phyloP scores from a whole-genome alignment of 1,140 invertebrate genomes.

The Pseudomyrmex flavicornis region DNA sequence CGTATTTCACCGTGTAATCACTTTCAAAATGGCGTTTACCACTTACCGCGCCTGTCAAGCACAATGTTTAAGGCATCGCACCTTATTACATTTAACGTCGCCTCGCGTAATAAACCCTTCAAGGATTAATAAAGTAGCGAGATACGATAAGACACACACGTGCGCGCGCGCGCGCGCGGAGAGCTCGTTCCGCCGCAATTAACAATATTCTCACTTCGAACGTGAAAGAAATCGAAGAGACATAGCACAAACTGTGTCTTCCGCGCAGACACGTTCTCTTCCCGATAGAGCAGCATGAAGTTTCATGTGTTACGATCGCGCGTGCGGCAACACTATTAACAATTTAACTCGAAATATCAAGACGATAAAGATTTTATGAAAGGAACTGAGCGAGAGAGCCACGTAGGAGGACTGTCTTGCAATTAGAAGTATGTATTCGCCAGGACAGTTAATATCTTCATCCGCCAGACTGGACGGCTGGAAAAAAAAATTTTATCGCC shows the following conservation, averaged over 20 bases:
- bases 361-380: conserved; percentile 81
- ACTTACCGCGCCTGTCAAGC: conserved; percentile 39
- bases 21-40: conserved; percentile 40
- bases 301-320: conserved; percentile 61
- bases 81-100: conserved; percentile 21
- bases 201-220: conserved; percentile 37
- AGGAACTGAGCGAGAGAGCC: conserved; percentile 26
- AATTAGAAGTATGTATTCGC: conserved; percentile 81
- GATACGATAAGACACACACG: conserved; percentile 31
- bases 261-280: neutral
- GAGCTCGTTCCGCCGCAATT: conserved; percentile 35
- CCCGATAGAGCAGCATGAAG: conserved; percentile 28
- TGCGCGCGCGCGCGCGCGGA: no score
- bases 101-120: conserved; percentile 45
- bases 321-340: conserved; percentile 53
- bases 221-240: conserved; percentile 26
- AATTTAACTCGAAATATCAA: conserved; percentile 70
- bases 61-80: conserved; percentile 37
- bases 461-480: conserved; percentile 48
- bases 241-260: conserved; percentile 16
- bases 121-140: conserved; percentile 44
- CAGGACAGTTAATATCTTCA: conserved; percentile 80
- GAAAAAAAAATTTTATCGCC: conserved; percentile 72
- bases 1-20: conserved; percentile 36
- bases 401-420: conserved; percentile 32